A percentile compares a stretch with the other conserved stretches of the same genome.
These are phyloP conservation scores for Centropristis striata DNA, from an alignment of 2,113 vertebrate species.

Conservation along the genomic window DNA sequence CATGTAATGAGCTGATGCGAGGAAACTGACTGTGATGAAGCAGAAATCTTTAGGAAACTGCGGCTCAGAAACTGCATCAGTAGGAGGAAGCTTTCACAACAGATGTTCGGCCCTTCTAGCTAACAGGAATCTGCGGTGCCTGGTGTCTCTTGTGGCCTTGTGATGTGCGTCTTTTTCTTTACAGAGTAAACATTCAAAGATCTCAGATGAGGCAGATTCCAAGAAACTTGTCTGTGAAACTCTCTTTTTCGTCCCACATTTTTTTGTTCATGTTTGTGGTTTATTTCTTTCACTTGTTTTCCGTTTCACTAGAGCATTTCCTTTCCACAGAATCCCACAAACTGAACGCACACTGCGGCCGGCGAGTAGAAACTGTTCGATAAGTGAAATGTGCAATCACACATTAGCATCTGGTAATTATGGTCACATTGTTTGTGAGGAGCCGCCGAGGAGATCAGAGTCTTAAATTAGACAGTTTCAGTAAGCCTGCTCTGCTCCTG, in stretches of 20 bases:
- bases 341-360: neutral
- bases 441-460: slow-evolving; percentile 17
- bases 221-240: slow-evolving; percentile 47
- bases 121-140: slow-evolving; percentile 70
- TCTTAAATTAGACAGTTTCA: slow-evolving; percentile 50
- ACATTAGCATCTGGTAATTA: slow-evolving; percentile 21
- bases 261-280: slow-evolving; percentile 18
- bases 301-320: slow-evolving; percentile 9
- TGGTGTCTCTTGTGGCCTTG: slow-evolving; percentile 10
- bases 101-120: slow-evolving; percentile 39
- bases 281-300: slow-evolving; percentile 22
- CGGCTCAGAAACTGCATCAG: slow-evolving; percentile 56
- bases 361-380: neutral
- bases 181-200: slow-evolving; percentile 38
- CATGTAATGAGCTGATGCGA: slow-evolving; percentile 1
- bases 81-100: slow-evolving; percentile 71
- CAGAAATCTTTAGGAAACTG: slow-evolving; percentile 42
- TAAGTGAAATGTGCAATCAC: neutral
- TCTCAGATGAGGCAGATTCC: slow-evolving; percentile 61
- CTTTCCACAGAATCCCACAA: slow-evolving; percentile 21
- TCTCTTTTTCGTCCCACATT: slow-evolving; percentile 59
- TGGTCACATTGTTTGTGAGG: slow-evolving; percentile 25
- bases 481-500: slow-evolving; percentile 49
- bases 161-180: slow-evolving; percentile 36
- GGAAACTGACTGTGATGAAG: slow-evolving; percentile 23